These are phyloP conservation scores for Sinocyclocheilus grahami DNA, from an alignment of 2,113 vertebrate genomes.

Conservation along the genomic window DNA sequence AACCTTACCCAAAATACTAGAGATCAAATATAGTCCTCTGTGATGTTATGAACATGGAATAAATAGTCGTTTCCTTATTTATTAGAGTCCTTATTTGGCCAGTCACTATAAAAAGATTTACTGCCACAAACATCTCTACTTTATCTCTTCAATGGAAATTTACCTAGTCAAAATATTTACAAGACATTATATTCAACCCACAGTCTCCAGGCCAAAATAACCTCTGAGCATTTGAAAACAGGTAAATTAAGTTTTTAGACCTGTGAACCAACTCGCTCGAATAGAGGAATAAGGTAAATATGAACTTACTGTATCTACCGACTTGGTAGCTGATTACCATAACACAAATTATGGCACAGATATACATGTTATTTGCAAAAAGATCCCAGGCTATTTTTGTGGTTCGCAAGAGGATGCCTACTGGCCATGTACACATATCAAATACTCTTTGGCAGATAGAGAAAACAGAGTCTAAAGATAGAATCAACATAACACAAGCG, in stretches of 20 bases:
- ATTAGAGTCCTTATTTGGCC: slow-evolving; percentile 17
- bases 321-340: neutral
- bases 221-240: slow-evolving; percentile 55
- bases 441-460: slow-evolving; percentile 46
- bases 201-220: slow-evolving; percentile 62
- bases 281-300: slow-evolving; percentile 4
- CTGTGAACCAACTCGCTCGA: neutral
- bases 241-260: slow-evolving; percentile 39
- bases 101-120: slow-evolving; percentile 34
- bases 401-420: slow-evolving; percentile 19
- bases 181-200: slow-evolving; percentile 25
- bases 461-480: slow-evolving; percentile 69
- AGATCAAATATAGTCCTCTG: slow-evolving; percentile 21
- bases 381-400: neutral
- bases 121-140: slow-evolving; percentile 21
- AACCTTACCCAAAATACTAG: slow-evolving; percentile 18
- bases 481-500: slow-evolving; percentile 49
- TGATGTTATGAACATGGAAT: neutral
- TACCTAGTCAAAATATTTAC: slow-evolving; percentile 49
- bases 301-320: neutral
- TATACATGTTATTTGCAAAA: neutral
- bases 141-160: slow-evolving; percentile 14
- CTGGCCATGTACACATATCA: slow-evolving; percentile 35
- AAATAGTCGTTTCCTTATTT: neutral
- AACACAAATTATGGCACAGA: neutral